Conservation (phyloP, 2,113 vertebrate genomes). For the Cyrtonyx montezumae region DNA sequence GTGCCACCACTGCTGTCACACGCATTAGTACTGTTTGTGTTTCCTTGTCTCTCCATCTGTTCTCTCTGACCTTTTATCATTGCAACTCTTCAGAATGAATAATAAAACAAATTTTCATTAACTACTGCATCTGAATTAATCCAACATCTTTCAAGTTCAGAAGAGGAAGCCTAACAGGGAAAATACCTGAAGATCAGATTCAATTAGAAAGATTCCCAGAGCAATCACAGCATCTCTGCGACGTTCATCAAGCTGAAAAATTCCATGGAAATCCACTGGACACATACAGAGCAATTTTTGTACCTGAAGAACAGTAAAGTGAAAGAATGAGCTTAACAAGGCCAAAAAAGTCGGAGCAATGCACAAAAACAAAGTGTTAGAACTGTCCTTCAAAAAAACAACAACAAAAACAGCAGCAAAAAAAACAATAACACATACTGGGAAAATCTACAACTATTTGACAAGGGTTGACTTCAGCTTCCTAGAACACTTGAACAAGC, state of each 20-base stretch:
- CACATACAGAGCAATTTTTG: slow-evolving; percentile 97
- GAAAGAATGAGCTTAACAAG: background rate
- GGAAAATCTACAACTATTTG: background rate
- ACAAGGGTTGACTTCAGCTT: rapidly evolving
- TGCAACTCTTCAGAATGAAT: background rate
- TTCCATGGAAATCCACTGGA: slow-evolving; percentile 91
- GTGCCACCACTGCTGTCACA: background rate
- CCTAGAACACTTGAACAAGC: background rate
- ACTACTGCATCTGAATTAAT: background rate
- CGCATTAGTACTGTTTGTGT: background rate
- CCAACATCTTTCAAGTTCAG: background rate
- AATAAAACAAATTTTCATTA: background rate
- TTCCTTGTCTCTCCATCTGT: background rate
- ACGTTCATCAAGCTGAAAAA: slow-evolving; percentile 92
- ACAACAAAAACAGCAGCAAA: too few species aligned
- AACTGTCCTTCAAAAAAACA: background rate
- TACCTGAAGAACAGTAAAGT: slow-evolving; percentile 76
- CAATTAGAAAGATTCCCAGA: slow-evolving; percentile 92
- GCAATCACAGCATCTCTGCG: slow-evolving; percentile 95
- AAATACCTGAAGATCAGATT: slow-evolving; percentile 92
- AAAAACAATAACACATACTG: background rate
- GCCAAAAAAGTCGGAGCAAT: background rate
- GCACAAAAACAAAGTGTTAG: background rate
- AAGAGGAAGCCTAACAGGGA: background rate
- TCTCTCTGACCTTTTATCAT: background rate